phyloP scores from a whole-genome alignment of 2,113 vertebrate species.

The Xyrauchen texanus region DNA sequence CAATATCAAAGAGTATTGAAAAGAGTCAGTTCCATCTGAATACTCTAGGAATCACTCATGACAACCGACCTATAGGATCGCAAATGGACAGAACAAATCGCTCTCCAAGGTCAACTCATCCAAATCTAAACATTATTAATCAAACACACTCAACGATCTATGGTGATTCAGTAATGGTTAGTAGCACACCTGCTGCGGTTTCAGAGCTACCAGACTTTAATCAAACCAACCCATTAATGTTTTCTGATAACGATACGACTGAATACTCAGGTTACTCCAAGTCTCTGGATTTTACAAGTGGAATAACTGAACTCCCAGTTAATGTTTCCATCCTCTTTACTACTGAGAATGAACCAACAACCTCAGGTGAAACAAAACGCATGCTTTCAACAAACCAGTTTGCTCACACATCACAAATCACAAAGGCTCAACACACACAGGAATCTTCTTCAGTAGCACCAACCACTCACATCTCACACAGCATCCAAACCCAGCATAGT shows the following conservation, averaged over 20 bases:
- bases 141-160: not conserved
- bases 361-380: not conserved
- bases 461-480: not conserved
- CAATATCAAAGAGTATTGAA: not conserved
- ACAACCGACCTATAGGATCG: not conserved
- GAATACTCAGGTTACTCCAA: not conserved
- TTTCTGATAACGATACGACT: not conserved
- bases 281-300: not conserved
- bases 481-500: not conserved
- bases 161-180: slow-evolving; percentile 3
- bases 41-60: too few species aligned
- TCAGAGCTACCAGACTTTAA: slow-evolving; percentile 36
- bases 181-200: not conserved
- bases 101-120: slow-evolving; percentile 34
- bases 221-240: slow-evolving; percentile 6
- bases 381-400: not conserved
- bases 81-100: slow-evolving; percentile 10
- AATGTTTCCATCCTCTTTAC: not conserved
- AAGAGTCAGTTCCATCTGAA: not conserved
- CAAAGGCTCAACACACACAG: too few species aligned
- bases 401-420: not conserved
- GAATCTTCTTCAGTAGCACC: not conserved
- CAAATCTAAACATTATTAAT: not conserved
- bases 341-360: slow-evolving; percentile 1
- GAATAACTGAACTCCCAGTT: not conserved